Conservation (phyloP, 2,797 vertebrate genomes). For the Aphelocoma californica region DNA sequence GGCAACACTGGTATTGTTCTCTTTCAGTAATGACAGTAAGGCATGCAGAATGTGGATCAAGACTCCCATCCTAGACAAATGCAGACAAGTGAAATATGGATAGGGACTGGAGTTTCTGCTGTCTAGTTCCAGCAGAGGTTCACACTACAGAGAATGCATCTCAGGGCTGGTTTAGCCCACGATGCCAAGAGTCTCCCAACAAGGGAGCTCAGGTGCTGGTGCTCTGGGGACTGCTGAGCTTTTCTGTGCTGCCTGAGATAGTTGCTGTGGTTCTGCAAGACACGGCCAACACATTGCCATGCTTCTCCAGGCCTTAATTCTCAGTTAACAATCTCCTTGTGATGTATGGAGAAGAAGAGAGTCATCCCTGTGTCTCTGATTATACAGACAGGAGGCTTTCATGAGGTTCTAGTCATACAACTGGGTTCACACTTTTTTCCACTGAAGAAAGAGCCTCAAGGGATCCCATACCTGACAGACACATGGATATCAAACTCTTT, state of each 20-base stretch:
- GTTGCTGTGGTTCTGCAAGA: background rate
- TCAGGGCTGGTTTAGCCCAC: background rate
- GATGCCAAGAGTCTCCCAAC: background rate
- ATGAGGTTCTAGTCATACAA: background rate
- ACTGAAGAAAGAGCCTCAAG: background rate
- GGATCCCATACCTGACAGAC: constrained; percentile 49
- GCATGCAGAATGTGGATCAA: background rate
- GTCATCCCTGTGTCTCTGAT: background rate
- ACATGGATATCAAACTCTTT: constrained; percentile 6
- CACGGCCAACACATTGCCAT: background rate
- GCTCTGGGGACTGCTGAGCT: background rate
- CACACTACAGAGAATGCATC: background rate
- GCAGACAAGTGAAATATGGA: background rate
- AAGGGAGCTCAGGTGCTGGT: background rate
- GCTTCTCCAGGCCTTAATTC: background rate
- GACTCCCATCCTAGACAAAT: background rate
- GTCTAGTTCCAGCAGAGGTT: background rate
- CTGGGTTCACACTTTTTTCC: background rate
- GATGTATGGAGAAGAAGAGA: background rate
- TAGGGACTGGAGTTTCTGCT: background rate
- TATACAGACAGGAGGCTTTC: background rate
- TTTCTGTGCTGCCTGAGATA: background rate
- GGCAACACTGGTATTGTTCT: background rate
- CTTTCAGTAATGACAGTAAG: background rate
- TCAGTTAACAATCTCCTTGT: background rate